Evolutionary conservation across 2,888 invertebrate genomes (phyloP).

Genomic region (Cerastis leucographa): DNA sequence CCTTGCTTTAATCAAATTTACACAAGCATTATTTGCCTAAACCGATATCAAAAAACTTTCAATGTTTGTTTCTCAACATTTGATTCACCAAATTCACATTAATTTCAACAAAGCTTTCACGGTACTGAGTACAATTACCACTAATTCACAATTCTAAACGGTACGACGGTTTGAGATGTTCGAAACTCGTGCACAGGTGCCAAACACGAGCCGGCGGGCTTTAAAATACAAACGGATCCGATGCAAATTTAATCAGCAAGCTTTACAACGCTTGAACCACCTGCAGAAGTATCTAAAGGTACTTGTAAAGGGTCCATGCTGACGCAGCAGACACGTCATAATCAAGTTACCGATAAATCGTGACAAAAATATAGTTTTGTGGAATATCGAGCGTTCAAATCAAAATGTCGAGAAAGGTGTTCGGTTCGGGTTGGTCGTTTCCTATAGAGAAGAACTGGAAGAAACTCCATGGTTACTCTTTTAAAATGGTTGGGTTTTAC

Average conservation of each 20-base stretch:
- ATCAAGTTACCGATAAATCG: not conserved
- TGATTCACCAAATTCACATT: conserved; percentile 9
- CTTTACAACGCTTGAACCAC: conserved; percentile 61
- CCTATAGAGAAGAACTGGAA: too few relatives aligned
- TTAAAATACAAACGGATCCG: conserved; percentile 71
- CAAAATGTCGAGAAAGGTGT: too few relatives aligned
- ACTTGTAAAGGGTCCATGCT: conserved; percentile 20
- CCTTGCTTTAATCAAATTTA: not conserved
- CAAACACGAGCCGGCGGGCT: conserved; percentile 53
- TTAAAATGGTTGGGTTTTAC: too few relatives aligned
- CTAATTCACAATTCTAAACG: conserved; percentile 32
- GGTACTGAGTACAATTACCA: conserved; percentile 12
- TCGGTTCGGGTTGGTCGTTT: too few relatives aligned
- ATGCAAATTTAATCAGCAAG: conserved; percentile 76
- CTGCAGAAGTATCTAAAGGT: conserved; percentile 13
- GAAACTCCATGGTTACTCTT: too few relatives aligned
- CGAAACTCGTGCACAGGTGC: conserved; percentile 65
- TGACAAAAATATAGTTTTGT: not conserved
- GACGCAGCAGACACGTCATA: not conserved
- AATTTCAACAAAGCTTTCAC: conserved; percentile 21
- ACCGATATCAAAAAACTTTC: not conserved
- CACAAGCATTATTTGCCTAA: not conserved
- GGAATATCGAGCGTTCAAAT: not conserved
- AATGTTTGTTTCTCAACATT: not conserved
- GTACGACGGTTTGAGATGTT: conserved; percentile 24